Percentiles rank a stretch among this genome's conserved stretches.
phyloP scores from a whole-genome alignment of 2,113 vertebrate genomes.

The Nesogale talazaci region DNA sequence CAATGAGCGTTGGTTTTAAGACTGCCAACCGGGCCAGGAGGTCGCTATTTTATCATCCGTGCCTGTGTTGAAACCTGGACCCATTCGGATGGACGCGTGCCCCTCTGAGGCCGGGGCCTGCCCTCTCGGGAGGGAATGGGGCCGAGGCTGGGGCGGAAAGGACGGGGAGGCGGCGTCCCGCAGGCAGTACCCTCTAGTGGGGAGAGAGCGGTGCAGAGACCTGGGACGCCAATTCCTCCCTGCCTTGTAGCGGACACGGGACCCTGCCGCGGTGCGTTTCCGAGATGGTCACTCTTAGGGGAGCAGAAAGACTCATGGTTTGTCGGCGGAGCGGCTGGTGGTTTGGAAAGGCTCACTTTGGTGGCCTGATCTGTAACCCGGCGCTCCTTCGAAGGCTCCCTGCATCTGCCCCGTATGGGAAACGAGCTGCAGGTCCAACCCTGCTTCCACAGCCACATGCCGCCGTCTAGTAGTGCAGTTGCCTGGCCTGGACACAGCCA shows the following conservation, averaged over 20 bases:
- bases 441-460: neutral
- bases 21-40: neutral
- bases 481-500: neutral
- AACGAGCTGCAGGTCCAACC: neutral
- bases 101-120: neutral
- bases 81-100: neutral
- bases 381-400: too few relatives aligned
- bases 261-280: too few relatives aligned
- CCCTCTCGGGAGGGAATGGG: rapidly evolving
- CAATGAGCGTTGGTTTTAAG: neutral
- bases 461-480: neutral
- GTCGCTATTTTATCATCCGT: neutral
- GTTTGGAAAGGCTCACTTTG: too few relatives aligned
- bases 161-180: rapidly evolving
- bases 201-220: neutral
- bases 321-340: too few relatives aligned
- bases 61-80: neutral
- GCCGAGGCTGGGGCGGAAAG: rapidly evolving
- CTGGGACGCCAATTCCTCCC: too few relatives aligned
- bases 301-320: too few relatives aligned
- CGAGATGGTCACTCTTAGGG: too few relatives aligned
- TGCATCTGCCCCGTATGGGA: too few relatives aligned
- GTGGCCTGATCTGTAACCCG: too few relatives aligned
- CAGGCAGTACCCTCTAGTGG: constrained; percentile 42
- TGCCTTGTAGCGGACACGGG: rapidly evolving